Evolutionary conservation across 2,888 invertebrate species (phyloP).

Genomic region (Pterostichus madidus): DNA sequence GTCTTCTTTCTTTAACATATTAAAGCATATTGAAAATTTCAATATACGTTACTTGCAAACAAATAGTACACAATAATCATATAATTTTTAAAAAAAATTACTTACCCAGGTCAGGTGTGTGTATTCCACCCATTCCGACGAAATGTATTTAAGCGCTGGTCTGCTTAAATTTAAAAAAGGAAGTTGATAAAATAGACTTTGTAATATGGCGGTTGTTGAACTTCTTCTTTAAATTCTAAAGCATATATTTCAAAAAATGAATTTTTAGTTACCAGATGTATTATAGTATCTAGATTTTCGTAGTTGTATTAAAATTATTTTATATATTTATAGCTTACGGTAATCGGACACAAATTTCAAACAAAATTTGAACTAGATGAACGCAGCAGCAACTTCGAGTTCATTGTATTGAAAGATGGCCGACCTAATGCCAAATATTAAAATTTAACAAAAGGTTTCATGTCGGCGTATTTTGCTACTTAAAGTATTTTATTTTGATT

Average conservation of each 20-base stretch:
- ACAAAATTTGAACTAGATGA: constrained; percentile 17
- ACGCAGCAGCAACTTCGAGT: constrained; percentile 51
- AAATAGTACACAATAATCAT: neutral
- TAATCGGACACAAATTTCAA: neutral
- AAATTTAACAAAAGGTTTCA: constrained; percentile 66
- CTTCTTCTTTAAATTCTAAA: constrained; percentile 54
- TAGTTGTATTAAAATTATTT: too few species aligned
- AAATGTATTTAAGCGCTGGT: constrained; percentile 70
- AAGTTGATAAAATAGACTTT: constrained; percentile 58
- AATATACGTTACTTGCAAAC: neutral
- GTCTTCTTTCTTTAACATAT: neutral
- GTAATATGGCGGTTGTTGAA: constrained; percentile 32
- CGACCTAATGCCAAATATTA: constrained; percentile 67
- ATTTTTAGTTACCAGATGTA: neutral
- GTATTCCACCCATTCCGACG: constrained; percentile 98
- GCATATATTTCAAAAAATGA: neutral
- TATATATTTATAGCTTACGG: too few species aligned
- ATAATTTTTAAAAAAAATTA: constrained; percentile 68
- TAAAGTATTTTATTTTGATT: constrained; percentile 62
- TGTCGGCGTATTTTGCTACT: constrained; percentile 66
- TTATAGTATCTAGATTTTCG: neutral
- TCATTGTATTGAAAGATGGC: constrained; percentile 66
- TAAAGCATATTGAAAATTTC: neutral
- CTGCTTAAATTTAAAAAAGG: constrained; percentile 65
- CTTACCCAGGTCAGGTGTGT: constrained; percentile 99